Evolutionary conservation across 2,888 invertebrate species (phyloP).

Genomic region (Noctuana brunneofusca): DNA sequence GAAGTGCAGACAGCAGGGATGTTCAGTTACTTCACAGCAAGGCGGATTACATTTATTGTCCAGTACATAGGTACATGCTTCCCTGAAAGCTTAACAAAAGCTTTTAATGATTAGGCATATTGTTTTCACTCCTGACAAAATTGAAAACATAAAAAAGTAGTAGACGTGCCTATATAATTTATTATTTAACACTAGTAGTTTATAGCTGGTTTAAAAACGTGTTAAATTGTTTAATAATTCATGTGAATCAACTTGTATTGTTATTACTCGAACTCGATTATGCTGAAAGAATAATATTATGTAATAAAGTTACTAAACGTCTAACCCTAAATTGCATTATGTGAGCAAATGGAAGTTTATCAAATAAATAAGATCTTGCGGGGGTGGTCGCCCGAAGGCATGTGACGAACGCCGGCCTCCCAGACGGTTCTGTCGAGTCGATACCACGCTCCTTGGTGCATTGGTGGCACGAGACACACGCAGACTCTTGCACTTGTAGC

Average conservation of each 20-base stretch:
- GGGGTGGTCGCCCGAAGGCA: slow-evolving; percentile 24
- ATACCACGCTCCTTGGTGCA: slow-evolving; percentile 32
- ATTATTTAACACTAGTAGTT: no score
- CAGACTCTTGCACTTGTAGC: slow-evolving; percentile 21
- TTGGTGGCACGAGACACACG: slow-evolving; percentile 10
- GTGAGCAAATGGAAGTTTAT: slow-evolving; percentile 27
- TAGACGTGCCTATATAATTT: no score
- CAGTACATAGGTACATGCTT: slow-evolving; percentile 7
- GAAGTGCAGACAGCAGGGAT: slow-evolving; percentile 22
- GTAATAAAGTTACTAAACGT: slow-evolving; percentile 11
- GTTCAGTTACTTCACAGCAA: slow-evolving; percentile 25
- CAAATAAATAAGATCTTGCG: slow-evolving; percentile 26
- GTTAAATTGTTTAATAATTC: background rate
- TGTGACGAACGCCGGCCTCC: slow-evolving; percentile 34
- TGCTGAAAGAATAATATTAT: background rate
- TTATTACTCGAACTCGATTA: background rate
- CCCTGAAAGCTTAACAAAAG: slow-evolving; percentile 16
- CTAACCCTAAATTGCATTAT: slow-evolving; percentile 18
- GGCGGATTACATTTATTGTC: slow-evolving; percentile 29
- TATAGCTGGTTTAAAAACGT: no score
- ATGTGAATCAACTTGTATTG: background rate
- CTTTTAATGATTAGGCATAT: slow-evolving; percentile 21
- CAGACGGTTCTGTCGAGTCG: slow-evolving; percentile 43
- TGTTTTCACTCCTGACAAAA: background rate
- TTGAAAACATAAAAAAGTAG: background rate